Conservation (phyloP, 2,888 invertebrate species). For the Tiphia femorata region DNA sequence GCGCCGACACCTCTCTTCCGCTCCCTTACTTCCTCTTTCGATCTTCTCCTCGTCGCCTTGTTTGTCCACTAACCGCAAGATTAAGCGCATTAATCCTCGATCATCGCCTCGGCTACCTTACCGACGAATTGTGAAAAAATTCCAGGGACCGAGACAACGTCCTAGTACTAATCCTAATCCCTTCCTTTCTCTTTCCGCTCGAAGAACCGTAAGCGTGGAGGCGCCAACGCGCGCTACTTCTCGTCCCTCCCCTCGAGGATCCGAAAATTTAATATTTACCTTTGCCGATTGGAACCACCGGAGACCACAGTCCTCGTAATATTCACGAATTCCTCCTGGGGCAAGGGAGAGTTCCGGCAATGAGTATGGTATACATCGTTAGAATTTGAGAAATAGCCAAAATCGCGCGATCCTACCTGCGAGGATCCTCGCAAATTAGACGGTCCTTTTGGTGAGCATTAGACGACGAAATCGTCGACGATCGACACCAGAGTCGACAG, state of each 20-base stretch:
- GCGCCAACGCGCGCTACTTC: too few species aligned
- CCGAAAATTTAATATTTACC: conserved; percentile 37
- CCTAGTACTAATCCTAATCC: conserved; percentile 40
- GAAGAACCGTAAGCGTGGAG: conserved; percentile 13
- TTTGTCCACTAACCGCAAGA: conserved; percentile 57
- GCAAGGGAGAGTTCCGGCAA: neutral
- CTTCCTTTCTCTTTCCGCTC: neutral
- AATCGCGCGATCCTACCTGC: neutral
- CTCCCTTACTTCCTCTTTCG: neutral
- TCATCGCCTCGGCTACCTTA: conserved; percentile 23
- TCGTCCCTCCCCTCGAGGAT: too few species aligned
- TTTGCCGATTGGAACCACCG: conserved; percentile 24
- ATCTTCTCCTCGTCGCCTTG: conserved; percentile 24
- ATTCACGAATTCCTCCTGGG: conserved; percentile 5
- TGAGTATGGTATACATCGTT: conserved; percentile 10
- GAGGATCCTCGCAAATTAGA: conserved; percentile 14
- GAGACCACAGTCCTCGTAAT: neutral
- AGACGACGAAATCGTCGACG: too few species aligned
- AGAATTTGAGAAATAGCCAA: conserved; percentile 10
- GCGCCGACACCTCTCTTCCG: conserved; percentile 21
- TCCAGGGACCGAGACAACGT: conserved; percentile 3
- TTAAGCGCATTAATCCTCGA: conserved; percentile 53
- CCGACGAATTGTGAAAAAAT: conserved; percentile 27
- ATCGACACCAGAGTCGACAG: too few species aligned
- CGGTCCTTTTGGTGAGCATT: too few species aligned